Base-by-base conservation (phyloP, 2,113 vertebrate genomes). In the Clarias gariepinus region DNA sequence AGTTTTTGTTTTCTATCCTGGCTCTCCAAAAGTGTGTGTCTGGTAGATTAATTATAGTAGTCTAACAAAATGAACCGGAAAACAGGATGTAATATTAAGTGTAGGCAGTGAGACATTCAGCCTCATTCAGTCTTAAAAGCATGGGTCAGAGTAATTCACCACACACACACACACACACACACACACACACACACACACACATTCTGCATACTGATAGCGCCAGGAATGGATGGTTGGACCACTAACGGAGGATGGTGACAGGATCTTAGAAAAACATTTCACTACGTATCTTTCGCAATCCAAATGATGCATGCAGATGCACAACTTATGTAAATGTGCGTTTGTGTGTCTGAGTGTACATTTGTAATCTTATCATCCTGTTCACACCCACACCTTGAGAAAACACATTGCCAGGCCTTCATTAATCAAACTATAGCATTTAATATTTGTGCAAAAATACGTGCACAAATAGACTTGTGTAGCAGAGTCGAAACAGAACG, bases 1-100 rank as follows among this genome's bases (percentile, higher is more conserved):
- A 71, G 82, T 21, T 91, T 85, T 82, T 90, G 85, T 85, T 89
- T 83, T 87, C 91, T 57, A 30, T 21, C 47, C 18, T 66, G 61
- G 47, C 18, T 82, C 84, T 64, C 71, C 60, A 61, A 64, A 85
- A 91, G 28, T 28, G 64, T 66, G 25, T 76, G 73, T 19, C n/a
- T 66, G 28, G 73, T 33, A 69, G 36, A 74, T 86, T 78, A 77
- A 64, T 82, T 64, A 84, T 52, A 60, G 79, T 5, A 82, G 16
- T 18, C 30, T 64, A 19, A 78, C 41, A 74, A 25, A 41, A 61
- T 61, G 18, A 41, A 61, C 33, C n/a, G 53, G 25, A 82, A 63
- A 63, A 87, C 36, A 55, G 47, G 30, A 19, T 76, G 68, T 5
- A 23, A 3, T 74, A 60, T 64, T 53, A 60, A 64, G 25, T 30